Conservation (phyloP, 2,113 vertebrate genomes). For the Macrotis lagotis region DNA sequence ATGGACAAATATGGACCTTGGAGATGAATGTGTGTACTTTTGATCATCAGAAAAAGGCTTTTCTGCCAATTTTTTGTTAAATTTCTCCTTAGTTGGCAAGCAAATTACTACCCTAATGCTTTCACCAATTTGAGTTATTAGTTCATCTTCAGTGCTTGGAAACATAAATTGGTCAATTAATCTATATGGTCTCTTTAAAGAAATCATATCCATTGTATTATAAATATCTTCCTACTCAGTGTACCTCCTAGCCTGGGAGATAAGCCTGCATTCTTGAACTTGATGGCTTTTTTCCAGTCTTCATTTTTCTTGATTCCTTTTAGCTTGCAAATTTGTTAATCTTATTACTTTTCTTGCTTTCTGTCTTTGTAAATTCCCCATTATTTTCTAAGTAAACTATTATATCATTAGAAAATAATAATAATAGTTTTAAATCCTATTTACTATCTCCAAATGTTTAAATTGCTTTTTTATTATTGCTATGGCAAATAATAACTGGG, state of each 20-base stretch:
- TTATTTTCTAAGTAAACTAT: neutral
- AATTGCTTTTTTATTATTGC: neutral
- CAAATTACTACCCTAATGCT: neutral
- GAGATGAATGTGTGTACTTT: neutral
- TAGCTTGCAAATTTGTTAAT: neutral
- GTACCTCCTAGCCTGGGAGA: neutral
- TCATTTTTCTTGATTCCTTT: neutral
- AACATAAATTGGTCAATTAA: neutral
- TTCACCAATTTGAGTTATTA: neutral
- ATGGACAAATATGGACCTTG: neutral
- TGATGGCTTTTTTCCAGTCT: neutral
- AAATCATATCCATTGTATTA: neutral
- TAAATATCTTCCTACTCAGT: neutral
- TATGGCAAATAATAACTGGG: neutral
- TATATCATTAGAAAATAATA: neutral
- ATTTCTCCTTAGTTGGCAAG: neutral
- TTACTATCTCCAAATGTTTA: neutral
- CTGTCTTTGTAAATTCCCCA: neutral
- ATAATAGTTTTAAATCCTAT: neutral
- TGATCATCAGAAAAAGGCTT: neutral
- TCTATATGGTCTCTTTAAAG: neutral
- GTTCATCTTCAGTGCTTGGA: neutral
- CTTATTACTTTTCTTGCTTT: neutral
- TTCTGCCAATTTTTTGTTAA: neutral
- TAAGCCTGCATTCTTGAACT: neutral